Evolutionary conservation across 2,113 vertebrate species (phyloP), one percentile per base, ranked within the genome.

Genomic region (Triplophysa siluroides): DNA sequence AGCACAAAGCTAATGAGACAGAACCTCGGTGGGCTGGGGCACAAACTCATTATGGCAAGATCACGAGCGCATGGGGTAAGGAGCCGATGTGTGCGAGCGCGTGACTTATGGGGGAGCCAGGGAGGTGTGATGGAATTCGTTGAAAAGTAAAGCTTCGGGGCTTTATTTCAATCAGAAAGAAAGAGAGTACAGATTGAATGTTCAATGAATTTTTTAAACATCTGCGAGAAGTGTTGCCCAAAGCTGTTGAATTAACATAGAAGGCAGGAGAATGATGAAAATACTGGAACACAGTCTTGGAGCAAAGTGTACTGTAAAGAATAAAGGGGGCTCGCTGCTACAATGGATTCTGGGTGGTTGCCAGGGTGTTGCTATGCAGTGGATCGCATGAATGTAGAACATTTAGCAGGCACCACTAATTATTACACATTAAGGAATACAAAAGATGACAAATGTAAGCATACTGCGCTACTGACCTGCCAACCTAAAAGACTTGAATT

Each of bases 1-100:
- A 85, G 72, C 16, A 61, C 13, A 61, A 21, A 38, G 73, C 76
- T 70, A 80, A 85, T 83, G 83, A 80, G 71, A 26, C 63, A 69
- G 68, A 66, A 72, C 81, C 50, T 65, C 50, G 61, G 43, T 29
- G 61, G 50, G 54, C 21, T n/a, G 70, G 72, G 64, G 56, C 76
- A 52, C 41, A 54, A 73, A 47, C 63, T 83, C 73, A 71, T 83
- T 83, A 83, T 33, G 38, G 58, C 52, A 63, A 38, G 38, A 74
- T 61, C 63, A 50, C 16, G 24, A 41, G 33, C 24, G 26, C 41
- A 74, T 5, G 60, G 58, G n/a, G 64, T 29, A 19, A 26, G 54
- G 21, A 63, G 29, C 47, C 29, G 19, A 41, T 63, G 72, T 65
- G 24, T 65, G 75, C 12, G 47, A 33, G 45, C 5, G 18, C 45